A percentile compares a stretch with the other conserved stretches of the same genome.
phyloP scores from a whole-genome alignment of 37 sponge, comb jelly and placozoan species.

The Hormiphora californensis region DNA sequence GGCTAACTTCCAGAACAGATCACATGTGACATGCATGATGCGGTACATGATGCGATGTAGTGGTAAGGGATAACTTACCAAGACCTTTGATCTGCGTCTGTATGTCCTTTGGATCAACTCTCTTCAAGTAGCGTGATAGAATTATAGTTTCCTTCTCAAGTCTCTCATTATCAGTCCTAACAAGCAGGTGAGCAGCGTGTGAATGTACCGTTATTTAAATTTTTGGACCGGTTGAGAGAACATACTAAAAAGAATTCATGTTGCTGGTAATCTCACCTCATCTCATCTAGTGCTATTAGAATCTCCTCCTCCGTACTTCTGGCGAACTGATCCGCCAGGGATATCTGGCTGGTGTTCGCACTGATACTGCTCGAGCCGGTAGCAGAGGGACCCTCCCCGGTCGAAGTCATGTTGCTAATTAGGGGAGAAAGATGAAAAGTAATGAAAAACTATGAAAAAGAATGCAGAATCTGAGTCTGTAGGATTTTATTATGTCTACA shows the following conservation, averaged over 20 bases:
- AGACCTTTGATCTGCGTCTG: conserved; percentile 56
- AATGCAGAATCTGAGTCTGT: too few relatives aligned
- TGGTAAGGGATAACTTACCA: neutral
- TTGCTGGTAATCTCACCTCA: too few relatives aligned
- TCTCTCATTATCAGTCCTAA: conserved; percentile 61
- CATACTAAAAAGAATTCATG: too few relatives aligned
- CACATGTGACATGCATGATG: too few relatives aligned
- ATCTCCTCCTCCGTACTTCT: conserved; percentile 33
- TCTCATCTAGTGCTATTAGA: conserved; percentile 6
- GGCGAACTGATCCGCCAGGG: conserved; percentile 49
- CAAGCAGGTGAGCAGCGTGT: neutral
- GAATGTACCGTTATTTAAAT: neutral
- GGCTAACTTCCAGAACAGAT: too few relatives aligned
- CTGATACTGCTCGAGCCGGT: conserved; percentile 50
- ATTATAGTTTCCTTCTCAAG: conserved; percentile 69
- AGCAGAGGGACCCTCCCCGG: conserved; percentile 48
- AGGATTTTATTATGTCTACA: too few relatives aligned
- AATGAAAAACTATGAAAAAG: too few relatives aligned
- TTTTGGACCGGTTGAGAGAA: too few relatives aligned
- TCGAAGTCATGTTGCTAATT: conserved; percentile 53
- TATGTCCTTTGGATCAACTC: conserved; percentile 79
- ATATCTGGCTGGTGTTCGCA: conserved; percentile 54
- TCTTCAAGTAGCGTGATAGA: conserved; percentile 76
- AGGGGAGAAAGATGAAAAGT: too few relatives aligned
- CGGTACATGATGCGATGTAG: neutral